These are phyloP conservation scores for Ameiurus melas DNA, from an alignment of 2,113 vertebrate genomes.

Conservation along the genomic window DNA sequence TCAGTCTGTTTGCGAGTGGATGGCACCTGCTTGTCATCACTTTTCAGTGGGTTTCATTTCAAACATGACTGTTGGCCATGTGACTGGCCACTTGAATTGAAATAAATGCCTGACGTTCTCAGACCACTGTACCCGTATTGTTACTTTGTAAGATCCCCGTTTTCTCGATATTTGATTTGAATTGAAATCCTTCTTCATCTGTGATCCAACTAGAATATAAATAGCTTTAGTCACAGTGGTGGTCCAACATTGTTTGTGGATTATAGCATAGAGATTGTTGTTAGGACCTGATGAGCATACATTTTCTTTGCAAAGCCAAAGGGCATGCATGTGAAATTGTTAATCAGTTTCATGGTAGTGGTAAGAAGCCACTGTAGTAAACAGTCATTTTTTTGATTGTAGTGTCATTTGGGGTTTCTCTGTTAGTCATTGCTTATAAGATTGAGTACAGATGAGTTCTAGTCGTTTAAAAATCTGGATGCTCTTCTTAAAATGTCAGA, in stretches of 20 bases:
- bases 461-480: not conserved
- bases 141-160: not conserved
- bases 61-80: not conserved
- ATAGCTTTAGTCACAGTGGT: not conserved
- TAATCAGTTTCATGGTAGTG: constrained; percentile 9
- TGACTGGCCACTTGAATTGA: constrained; percentile 6
- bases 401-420: constrained; percentile 15
- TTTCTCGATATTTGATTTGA: not conserved
- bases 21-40: constrained; percentile 34
- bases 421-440: constrained; percentile 9
- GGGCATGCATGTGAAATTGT: not conserved
- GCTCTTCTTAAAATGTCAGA: no score
- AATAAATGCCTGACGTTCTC: not conserved
- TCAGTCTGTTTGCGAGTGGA: not conserved
- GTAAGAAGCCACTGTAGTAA: not conserved
- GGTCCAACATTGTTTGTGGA: not conserved
- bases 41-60: constrained; percentile 4
- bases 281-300: not conserved
- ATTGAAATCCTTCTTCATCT: not conserved
- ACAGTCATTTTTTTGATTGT: not conserved
- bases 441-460: constrained; percentile 4
- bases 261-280: not conserved
- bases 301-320: not conserved
- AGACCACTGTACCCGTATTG: not conserved
- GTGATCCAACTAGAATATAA: not conserved